A percentile compares a stretch with the other conserved stretches of the same genome.
Evolutionary conservation across 2,797 vertebrate genomes (phyloP).

Genomic region (Myotis planiceps): DNA sequence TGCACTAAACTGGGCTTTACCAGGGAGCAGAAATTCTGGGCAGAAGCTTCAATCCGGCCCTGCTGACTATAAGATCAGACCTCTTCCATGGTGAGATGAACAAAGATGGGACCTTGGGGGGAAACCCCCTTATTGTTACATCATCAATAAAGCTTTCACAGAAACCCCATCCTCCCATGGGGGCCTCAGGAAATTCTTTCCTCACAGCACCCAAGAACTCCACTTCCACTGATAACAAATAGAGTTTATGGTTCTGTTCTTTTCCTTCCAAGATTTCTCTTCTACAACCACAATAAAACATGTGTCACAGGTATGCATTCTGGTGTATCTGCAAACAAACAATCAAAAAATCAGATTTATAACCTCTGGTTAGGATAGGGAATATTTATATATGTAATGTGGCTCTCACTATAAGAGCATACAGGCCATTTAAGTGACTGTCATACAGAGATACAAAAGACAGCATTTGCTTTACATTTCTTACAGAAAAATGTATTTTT

Average conservation of each 20-base stretch:
- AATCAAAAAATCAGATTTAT: neutral
- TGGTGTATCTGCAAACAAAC: neutral
- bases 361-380: neutral
- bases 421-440: neutral
- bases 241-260: neutral
- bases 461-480: conserved; percentile 29
- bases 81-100: neutral
- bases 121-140: neutral
- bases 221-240: neutral
- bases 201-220: neutral
- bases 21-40: neutral
- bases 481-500: neutral
- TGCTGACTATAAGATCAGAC: neutral
- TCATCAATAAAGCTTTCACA: neutral
- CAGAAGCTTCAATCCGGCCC: neutral
- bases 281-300: neutral
- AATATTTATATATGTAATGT: conserved; percentile 7
- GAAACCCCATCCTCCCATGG: neutral
- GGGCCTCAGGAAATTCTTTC: neutral
- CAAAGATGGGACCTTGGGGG: neutral
- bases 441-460: neutral
- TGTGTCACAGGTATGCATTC: neutral
- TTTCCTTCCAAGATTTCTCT: conserved; percentile 29
- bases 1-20: neutral
- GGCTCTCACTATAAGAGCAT: neutral